Conservation (phyloP, 2,113 vertebrate genomes). For the Raja brachyura region DNA sequence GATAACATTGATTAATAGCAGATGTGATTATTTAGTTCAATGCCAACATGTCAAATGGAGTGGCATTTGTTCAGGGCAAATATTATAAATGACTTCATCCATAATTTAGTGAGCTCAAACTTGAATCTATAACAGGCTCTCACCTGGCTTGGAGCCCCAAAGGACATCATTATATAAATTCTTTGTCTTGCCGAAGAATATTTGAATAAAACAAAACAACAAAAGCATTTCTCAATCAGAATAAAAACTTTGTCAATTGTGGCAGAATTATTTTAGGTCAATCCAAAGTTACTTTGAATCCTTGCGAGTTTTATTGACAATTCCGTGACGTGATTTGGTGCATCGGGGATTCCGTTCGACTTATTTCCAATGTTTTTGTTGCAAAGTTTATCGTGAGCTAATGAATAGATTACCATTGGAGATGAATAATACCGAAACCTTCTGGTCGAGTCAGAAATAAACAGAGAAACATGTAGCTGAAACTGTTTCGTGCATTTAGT, state of each 20-base stretch:
- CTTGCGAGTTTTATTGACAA: background rate
- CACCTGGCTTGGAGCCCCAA: background rate
- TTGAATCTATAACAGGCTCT: background rate
- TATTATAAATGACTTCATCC: background rate
- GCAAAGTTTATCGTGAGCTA: background rate
- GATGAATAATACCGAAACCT: background rate
- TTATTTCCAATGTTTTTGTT: background rate
- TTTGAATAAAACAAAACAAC: background rate
- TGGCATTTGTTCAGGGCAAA: background rate
- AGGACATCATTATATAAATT: background rate
- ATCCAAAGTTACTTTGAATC: background rate
- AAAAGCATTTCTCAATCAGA: background rate
- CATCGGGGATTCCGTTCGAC: background rate
- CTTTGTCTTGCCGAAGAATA: background rate
- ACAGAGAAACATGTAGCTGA: background rate
- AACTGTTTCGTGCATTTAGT: too few species aligned
- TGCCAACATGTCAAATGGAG: background rate
- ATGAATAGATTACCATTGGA: background rate
- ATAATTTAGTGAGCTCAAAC: background rate
- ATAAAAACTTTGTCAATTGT: background rate
- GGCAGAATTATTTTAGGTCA: background rate
- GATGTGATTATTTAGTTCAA: background rate
- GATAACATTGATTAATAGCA: background rate
- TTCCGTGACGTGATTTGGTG: background rate
- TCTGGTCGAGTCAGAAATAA: background rate